Evolutionary conservation across 2,797 vertebrate species (phyloP).

Genomic region (Enteromius mattozi): DNA sequence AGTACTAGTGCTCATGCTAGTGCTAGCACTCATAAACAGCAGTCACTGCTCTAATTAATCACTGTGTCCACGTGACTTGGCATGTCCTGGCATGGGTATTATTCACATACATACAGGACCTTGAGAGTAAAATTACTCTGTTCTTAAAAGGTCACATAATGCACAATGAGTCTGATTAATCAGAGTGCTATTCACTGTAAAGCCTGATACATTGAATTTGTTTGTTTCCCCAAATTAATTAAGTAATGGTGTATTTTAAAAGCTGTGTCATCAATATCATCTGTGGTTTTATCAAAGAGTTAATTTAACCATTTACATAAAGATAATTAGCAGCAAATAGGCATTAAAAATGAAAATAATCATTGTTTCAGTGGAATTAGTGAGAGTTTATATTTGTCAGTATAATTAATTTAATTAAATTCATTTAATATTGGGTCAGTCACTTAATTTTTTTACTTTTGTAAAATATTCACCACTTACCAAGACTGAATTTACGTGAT

Average conservation of each 20-base stretch:
- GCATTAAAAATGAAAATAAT: not conserved
- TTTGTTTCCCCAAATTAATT: slow-evolving; percentile 3
- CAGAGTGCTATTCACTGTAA: slow-evolving; percentile 14
- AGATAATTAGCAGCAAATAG: not conserved
- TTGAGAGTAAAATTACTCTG: slow-evolving; percentile 21
- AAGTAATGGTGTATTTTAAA: not conserved
- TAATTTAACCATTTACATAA: not conserved
- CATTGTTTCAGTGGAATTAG: not conserved
- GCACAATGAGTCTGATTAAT: slow-evolving; percentile 14
- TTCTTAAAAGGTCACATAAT: slow-evolving; percentile 39
- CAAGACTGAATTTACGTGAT: no score
- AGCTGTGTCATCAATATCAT: not conserved
- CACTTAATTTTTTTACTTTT: not conserved
- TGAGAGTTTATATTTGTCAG: not conserved
- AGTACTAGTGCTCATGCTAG: slow-evolving; percentile 6
- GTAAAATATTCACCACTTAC: not conserved
- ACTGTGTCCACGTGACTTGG: slow-evolving; percentile 14
- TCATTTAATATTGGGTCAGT: not conserved
- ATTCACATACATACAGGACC: slow-evolving; percentile 18
- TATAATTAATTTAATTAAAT: no score
- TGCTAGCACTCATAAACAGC: not conserved
- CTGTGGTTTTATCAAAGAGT: not conserved
- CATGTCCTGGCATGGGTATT: slow-evolving; percentile 10
- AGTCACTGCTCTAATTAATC: slow-evolving; percentile 33
- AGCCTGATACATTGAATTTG: not conserved